Evolutionary conservation across 2,797 vertebrate species (phyloP).

Genomic region (Potorous gilbertii): DNA sequence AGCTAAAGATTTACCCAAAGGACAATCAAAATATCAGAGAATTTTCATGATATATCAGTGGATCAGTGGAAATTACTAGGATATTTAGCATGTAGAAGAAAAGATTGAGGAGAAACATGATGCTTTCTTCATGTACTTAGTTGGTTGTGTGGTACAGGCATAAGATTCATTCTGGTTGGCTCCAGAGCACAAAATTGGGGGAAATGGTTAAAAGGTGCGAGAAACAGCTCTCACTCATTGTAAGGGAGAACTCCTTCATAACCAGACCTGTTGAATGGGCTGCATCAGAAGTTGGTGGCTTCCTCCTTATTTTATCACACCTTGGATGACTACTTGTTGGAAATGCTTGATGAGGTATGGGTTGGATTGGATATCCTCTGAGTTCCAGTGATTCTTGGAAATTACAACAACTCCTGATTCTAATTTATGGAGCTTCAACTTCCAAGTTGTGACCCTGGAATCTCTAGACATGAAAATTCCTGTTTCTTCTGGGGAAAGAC

Average conservation of each 20-base stretch:
- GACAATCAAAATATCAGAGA: not conserved
- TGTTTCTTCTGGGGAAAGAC: not conserved
- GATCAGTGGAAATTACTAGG: not conserved
- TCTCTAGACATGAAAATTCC: not conserved
- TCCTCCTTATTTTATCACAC: not conserved
- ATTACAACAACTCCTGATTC: not conserved
- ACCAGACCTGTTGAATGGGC: not conserved
- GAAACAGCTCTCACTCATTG: too few relatives aligned
- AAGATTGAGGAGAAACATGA: not conserved
- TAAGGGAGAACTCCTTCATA: not conserved
- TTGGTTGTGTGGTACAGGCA: not conserved
- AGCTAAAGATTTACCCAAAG: not conserved
- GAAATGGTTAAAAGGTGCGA: not conserved
- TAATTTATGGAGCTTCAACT: conserved; percentile 21
- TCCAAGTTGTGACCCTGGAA: not conserved
- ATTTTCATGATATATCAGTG: not conserved
- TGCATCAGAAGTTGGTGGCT: not conserved
- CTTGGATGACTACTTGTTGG: not conserved
- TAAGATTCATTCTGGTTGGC: too few relatives aligned
- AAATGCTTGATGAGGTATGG: not conserved
- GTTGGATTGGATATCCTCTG: not conserved
- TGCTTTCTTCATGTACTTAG: not conserved
- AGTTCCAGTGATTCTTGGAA: not conserved
- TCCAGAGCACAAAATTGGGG: not conserved
- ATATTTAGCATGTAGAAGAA: not conserved